phyloP scores from a whole-genome alignment of 2,888 invertebrate species.

The Vandiemenella viatica region DNA sequence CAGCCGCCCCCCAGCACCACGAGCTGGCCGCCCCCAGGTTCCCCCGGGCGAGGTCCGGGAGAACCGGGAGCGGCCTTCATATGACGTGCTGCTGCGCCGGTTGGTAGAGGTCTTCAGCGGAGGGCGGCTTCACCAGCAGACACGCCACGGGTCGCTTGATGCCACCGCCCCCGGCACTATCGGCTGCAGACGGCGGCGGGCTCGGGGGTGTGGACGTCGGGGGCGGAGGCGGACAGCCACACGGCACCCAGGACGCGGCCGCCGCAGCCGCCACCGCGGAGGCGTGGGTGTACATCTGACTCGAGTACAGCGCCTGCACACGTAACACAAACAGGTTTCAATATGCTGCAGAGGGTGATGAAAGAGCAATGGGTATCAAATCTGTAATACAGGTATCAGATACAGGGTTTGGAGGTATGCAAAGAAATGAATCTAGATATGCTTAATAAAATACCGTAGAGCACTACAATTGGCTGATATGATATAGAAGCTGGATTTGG shows the following conservation, averaged over 20 bases:
- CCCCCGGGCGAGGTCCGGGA: constrained; percentile 46
- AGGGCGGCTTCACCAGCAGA: constrained; percentile 48
- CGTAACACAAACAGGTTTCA: too few relatives aligned
- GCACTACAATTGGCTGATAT: too few relatives aligned
- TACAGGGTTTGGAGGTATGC: too few relatives aligned
- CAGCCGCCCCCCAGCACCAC: constrained; percentile 22
- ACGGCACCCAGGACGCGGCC: constrained; percentile 24
- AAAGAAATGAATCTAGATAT: too few relatives aligned
- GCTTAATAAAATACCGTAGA: too few relatives aligned
- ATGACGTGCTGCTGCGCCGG: constrained; percentile 42
- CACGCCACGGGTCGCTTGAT: constrained; percentile 42
- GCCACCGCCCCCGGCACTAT: constrained; percentile 7
- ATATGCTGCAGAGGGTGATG: too few relatives aligned
- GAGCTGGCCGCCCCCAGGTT: constrained; percentile 32
- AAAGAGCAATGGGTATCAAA: too few relatives aligned
- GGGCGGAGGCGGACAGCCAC: constrained; percentile 20
- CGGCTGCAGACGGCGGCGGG: constrained; percentile 8
- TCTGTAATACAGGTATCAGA: too few relatives aligned
- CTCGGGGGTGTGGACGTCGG: constrained; percentile 14
- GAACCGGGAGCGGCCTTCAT: constrained; percentile 74
- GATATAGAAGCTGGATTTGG: too few relatives aligned
- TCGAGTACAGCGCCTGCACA: constrained; percentile 37
- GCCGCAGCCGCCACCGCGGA: constrained; percentile 20
- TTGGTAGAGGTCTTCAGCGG: constrained; percentile 25
- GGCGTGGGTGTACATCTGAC: constrained; percentile 36